These are phyloP conservation scores for Rhimphoctona megacephalus DNA, from an alignment of 2,888 invertebrate genomes.

Conservation along the genomic window DNA sequence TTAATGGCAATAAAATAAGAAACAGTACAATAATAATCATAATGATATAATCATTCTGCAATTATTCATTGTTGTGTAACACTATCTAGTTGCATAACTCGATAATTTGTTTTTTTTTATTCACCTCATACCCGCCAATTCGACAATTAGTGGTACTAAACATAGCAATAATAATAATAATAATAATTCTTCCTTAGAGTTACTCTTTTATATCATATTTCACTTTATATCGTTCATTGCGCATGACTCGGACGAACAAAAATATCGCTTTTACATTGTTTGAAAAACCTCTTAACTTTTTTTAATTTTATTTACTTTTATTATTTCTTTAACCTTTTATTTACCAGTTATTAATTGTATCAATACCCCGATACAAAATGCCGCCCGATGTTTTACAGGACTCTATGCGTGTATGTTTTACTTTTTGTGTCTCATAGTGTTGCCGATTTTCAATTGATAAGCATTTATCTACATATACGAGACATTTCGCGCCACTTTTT, in stretches of 20 bases:
- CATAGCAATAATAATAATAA: constrained; percentile 72
- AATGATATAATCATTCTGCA: constrained; percentile 78
- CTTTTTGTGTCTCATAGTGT: constrained; percentile 42
- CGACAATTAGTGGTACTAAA: constrained; percentile 76
- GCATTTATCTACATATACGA: constrained; percentile 38
- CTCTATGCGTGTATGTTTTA: constrained; percentile 38
- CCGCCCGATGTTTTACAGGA: constrained; percentile 72
- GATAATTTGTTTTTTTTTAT: constrained; percentile 67
- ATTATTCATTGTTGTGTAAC: constrained; percentile 82
- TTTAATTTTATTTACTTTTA: constrained; percentile 35
- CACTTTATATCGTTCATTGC: constrained; percentile 77
- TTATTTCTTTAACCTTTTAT: constrained; percentile 55
- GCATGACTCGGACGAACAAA: constrained; percentile 82
- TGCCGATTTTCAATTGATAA: constrained; percentile 25
- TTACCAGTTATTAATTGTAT: constrained; percentile 71
- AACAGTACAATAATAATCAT: constrained; percentile 83
- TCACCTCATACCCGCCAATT: constrained; percentile 80
- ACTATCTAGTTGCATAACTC: constrained; percentile 78
- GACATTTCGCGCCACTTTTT: constrained; percentile 13
- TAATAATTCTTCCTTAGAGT: constrained; percentile 77
- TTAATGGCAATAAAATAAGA: constrained; percentile 84
- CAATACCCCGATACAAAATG: constrained; percentile 77
- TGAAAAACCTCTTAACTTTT: constrained; percentile 79
- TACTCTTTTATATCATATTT: constrained; percentile 77
- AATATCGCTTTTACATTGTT: constrained; percentile 81